These are phyloP conservation scores for Apomyelois bistriatella DNA, from an alignment of 2,888 invertebrate genomes.

Conservation along the genomic window DNA sequence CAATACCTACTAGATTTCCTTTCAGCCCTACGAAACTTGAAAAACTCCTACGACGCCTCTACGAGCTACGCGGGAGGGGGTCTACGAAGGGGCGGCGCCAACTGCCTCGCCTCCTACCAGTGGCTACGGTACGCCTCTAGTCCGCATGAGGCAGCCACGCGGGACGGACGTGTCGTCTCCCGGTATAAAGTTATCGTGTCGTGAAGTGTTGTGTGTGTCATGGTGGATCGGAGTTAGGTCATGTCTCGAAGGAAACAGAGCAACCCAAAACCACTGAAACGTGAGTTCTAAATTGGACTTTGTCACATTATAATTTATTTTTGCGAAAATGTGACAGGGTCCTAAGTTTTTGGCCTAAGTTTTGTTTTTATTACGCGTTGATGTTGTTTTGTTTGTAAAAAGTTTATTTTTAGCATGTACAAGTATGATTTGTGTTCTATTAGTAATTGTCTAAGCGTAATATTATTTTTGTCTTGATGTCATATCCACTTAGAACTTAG, in stretches of 20 bases:
- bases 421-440: too few species aligned
- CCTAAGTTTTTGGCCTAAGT: background rate
- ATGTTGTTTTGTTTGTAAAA: background rate
- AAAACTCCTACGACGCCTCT: constrained; percentile 29
- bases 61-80: constrained; percentile 30
- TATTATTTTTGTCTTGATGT: background rate
- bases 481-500: too few species aligned
- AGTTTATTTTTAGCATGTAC: too few species aligned
- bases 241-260: constrained; percentile 98
- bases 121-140: background rate
- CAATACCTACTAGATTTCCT: background rate
- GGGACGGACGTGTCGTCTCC: constrained; percentile 30
- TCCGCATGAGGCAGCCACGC: constrained; percentile 22
- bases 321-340: background rate
- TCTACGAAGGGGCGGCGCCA: constrained; percentile 19
- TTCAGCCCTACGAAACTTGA: constrained; percentile 9
- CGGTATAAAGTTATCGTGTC: constrained; percentile 33
- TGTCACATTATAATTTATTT: background rate
- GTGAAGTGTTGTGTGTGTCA: constrained; percentile 51
- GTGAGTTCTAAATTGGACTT: constrained; percentile 80
- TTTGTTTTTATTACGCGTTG: too few species aligned
- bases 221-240: constrained; percentile 62
- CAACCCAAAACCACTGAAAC: constrained; percentile 97
- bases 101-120: constrained; percentile 16
- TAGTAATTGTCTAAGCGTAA: background rate